Evolutionary conservation across 2,888 invertebrate species (phyloP).

Genomic region (Laspeyria flexula): DNA sequence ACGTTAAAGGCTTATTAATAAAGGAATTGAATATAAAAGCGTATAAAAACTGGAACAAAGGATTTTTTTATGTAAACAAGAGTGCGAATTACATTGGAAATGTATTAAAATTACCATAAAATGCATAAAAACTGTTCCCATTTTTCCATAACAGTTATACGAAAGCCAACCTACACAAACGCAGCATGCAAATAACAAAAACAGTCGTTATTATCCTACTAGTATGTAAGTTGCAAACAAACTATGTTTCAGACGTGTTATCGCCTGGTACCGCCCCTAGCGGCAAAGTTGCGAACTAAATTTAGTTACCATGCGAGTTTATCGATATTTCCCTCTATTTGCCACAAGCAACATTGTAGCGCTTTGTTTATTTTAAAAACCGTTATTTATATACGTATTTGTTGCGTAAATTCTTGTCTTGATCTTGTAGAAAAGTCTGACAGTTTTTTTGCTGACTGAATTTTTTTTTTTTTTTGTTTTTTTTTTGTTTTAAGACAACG

Average conservation of each 20-base stretch:
- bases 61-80: too few species aligned
- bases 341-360: slow-evolving; percentile 1
- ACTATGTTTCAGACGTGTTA: slow-evolving; percentile 23
- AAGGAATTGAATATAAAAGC: too few species aligned
- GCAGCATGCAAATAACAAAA: slow-evolving; percentile 9
- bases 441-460: too few species aligned
- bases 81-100: too few species aligned
- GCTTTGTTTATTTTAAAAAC: neutral
- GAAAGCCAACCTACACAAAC: neutral
- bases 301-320: slow-evolving; percentile 59
- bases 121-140: too few species aligned
- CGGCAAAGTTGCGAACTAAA: slow-evolving; percentile 56
- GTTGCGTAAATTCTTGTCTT: too few species aligned
- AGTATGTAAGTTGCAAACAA: slow-evolving; percentile 31
- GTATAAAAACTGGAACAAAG: too few species aligned
- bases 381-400: neutral
- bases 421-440: too few species aligned
- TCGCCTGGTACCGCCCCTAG: slow-evolving; percentile 33
- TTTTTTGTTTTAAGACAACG: too few species aligned
- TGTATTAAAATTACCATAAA: neutral
- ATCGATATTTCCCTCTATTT: slow-evolving; percentile 36
- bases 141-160: too few species aligned
- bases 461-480: too few species aligned
- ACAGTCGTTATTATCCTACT: slow-evolving; percentile 23
- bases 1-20: too few species aligned